Conservation (phyloP, 2,113 vertebrate genomes). For the Ictidomys tridecemlineatus region DNA sequence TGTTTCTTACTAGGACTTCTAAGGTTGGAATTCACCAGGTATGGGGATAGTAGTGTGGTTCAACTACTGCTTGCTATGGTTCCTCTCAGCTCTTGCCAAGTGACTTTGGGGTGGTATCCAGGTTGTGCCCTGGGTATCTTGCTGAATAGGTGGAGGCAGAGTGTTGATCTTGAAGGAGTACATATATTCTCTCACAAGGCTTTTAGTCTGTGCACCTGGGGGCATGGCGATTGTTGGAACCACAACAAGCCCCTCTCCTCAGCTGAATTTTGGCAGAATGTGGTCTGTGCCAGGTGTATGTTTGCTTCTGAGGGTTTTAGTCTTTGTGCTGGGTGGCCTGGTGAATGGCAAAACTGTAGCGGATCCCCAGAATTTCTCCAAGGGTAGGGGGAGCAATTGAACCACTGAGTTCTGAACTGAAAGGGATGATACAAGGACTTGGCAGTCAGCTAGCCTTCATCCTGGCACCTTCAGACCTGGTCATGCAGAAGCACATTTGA, state of each 20-base stretch:
- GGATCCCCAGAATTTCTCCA: background rate
- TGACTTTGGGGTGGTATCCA: background rate
- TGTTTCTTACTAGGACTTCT: background rate
- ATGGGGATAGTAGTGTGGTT: background rate
- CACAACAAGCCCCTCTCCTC: background rate
- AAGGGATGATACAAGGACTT: background rate
- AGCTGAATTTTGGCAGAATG: background rate
- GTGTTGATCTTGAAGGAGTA: background rate
- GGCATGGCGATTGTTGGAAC: no score
- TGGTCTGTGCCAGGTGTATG: background rate
- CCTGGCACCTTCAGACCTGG: background rate
- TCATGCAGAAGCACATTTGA: background rate
- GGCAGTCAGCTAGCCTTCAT: no score
- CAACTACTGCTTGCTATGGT: background rate
- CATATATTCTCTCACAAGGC: background rate
- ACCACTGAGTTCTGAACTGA: background rate
- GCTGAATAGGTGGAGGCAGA: background rate
- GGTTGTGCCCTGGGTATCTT: background rate
- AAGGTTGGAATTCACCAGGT: background rate
- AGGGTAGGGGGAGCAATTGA: background rate
- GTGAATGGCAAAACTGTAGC: background rate
- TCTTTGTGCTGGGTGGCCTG: background rate
- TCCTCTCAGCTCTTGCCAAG: background rate
- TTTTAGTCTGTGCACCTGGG: no score
- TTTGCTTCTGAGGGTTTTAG: background rate